Evolutionary conservation across 1,140 invertebrate species (phyloP), one percentile per base, ranked within the genome.

Genomic region (Parapsyche elsis): DNA sequence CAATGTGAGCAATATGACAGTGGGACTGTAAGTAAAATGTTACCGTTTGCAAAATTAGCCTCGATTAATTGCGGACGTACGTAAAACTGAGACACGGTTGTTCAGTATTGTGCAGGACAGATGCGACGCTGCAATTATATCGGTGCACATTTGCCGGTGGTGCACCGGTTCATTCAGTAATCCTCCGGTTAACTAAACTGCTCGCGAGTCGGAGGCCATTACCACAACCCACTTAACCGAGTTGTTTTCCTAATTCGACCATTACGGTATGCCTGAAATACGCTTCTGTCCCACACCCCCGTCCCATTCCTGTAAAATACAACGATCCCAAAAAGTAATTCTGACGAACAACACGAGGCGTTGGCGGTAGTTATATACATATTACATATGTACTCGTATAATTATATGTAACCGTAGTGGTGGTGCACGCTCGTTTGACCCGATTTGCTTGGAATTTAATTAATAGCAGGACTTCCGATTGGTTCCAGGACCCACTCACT

Each of bases 161-260:
- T 53, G 49, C 30, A 38, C 57, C 57, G 71, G n/a, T 75, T 57
- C 73, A n/a, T 45, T 26, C 49, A 12, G 73, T 75, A 75, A 75
- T 75, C 73, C 49, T 24, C 26, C 49, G 46, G 49, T 75, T 75
- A 57, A 75, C 45, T 75, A 75, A 75, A 75, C 73, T 75, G 73
- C 73, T 16, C 9, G 53, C 44, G 73, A 16, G 30, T 26, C 26
- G 21, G 26, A 26, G 24, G 5, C 70, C 30, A 38, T 57, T 57
- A 53, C 73, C 49, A 21, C 9, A 57, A 75, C 73, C 12, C 23
- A 57, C 49, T 57, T 75, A 75, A 57, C 73, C 24, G 7, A n/a
- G 73, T 75, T 75, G 49, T 75, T 75, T 75, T 57, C 73, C 73
- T 75, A 57, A 75, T 75, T 75, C 21, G 21, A 30, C 73, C 45